A percentile compares a stretch with the other conserved stretches of the same genome.
Evolutionary conservation across 2,797 vertebrate genomes (phyloP).

Genomic region (Erpetoichthys calabaricus): DNA sequence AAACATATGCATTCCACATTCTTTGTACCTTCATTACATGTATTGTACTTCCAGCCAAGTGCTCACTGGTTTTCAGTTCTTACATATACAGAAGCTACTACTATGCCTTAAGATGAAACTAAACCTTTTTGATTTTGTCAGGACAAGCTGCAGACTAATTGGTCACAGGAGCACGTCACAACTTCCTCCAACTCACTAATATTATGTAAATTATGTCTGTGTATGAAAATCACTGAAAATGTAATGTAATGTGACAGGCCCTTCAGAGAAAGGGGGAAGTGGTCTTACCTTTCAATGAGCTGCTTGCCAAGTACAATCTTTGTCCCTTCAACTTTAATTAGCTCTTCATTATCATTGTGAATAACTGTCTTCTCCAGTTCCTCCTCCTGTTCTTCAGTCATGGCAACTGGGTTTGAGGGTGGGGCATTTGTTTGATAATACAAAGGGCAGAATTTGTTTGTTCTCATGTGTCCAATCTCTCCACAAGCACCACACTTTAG

Average conservation of each 20-base stretch:
- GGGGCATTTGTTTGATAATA: conserved; percentile 98
- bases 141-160: too few species aligned
- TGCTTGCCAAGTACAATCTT: conserved; percentile 97
- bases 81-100: too few species aligned
- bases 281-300: conserved; percentile 81
- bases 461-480: conserved; percentile 96
- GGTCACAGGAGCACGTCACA: too few species aligned
- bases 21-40: too few species aligned
- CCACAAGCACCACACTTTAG: conserved; percentile 95
- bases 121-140: too few species aligned
- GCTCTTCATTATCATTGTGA: conserved; percentile 93
- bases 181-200: not conserved
- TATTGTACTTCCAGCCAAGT: too few species aligned
- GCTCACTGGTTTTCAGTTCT: too few species aligned
- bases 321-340: conserved; percentile 96
- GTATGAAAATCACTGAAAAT: not conserved
- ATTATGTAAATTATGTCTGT: not conserved
- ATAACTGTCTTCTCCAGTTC: conserved; percentile 95
- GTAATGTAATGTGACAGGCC: too few species aligned
- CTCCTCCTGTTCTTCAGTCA: conserved; percentile 97
- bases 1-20: too few species aligned
- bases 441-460: conserved; percentile 95
- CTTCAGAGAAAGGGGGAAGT: not conserved
- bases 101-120: too few species aligned
- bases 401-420: conserved; percentile 94